Evolutionary conservation across 2,888 invertebrate species (phyloP), one percentile per base, ranked within the genome.

Genomic region (Brenthis ino): DNA sequence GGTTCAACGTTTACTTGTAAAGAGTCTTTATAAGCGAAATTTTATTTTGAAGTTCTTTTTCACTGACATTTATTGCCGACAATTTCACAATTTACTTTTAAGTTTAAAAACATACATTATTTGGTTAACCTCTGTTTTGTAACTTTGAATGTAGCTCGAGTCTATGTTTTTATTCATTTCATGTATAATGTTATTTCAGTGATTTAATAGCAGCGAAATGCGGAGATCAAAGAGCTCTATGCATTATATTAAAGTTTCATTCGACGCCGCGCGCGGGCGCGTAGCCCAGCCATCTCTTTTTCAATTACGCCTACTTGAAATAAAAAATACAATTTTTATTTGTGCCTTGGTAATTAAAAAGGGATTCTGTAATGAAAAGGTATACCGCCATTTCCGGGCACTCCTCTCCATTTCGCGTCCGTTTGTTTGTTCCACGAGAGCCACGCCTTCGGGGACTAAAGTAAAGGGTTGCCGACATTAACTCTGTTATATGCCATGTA

Each of bases 331-430:
- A 90, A 89, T 91, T 92, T 91, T 93, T 91, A 88, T 91, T 91
- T 87, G 85, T 88, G 84, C 85, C 86, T 84, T 87, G 88, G 92
- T 91, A 93, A 93, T 93, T 93, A 93, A 93, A 93, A 92, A 89
- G 91, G 92, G 92, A 91, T 92, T 90, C 87, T 87, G 89, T 91
- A 91, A 91, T 92, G 89, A 91, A 92, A 93, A 92, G 91, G 91
- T 93, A 92, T 89, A 90, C 89, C 86, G 88, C 78, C 85, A 85
- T 89, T 91, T 90, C 89, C 90, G 90, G 89, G 84, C 85, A 87
- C 88, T 91, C 86, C 89, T 91, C 91, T 91, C 90, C 89, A 91
- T 92, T 91, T 91, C 85, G 88, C 86, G 89, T 91, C 90, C 90
- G 90, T 89, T 89, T 90, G 91, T 91, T 92, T 91, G 90, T 88